Conservation (phyloP, 1,140 invertebrate genomes). For the Bombus pyrosoma region DNA sequence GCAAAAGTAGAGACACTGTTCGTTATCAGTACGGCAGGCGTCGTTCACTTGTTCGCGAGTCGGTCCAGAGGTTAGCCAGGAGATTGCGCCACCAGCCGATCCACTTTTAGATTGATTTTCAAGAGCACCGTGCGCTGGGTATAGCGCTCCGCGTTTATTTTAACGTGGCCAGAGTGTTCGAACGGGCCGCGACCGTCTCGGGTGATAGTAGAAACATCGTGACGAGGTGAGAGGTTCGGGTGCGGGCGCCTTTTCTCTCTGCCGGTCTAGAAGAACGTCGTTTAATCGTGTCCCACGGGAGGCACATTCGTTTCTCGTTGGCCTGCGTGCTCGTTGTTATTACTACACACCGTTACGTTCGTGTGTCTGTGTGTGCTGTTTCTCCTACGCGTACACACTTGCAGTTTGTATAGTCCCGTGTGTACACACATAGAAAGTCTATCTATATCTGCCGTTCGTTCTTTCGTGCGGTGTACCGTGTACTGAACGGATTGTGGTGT, state of each 20-base stretch:
- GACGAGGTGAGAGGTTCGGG: slow-evolving; percentile 73
- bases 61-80: slow-evolving; percentile 62
- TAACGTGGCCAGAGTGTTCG: slow-evolving; percentile 76
- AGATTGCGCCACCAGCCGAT: slow-evolving; percentile 76
- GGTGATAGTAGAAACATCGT: slow-evolving; percentile 63
- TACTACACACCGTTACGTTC: slow-evolving; percentile 15
- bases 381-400: slow-evolving; percentile 12
- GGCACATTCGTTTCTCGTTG: slow-evolving; percentile 28
- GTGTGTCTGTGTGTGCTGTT: slow-evolving; percentile 25
- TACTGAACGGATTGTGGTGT: slow-evolving; percentile 51
- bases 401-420: neutral
- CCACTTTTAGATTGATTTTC: slow-evolving; percentile 81
- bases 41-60: slow-evolving; percentile 59
- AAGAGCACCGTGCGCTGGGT: slow-evolving; percentile 76
- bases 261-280: slow-evolving; percentile 60
- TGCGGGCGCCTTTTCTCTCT: slow-evolving; percentile 70
- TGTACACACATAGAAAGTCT: slow-evolving; percentile 31
- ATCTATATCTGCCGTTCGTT: slow-evolving; percentile 28
- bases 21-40: slow-evolving; percentile 66
- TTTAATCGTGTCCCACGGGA: slow-evolving; percentile 58
- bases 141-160: slow-evolving; percentile 79
- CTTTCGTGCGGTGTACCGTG: slow-evolving; percentile 46
- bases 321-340: slow-evolving; percentile 22
- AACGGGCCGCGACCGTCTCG: slow-evolving; percentile 65
- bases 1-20: slow-evolving; percentile 27